Conservation (phyloP, 2,888 invertebrate species). For the Dichetophora obliterata region DNA sequence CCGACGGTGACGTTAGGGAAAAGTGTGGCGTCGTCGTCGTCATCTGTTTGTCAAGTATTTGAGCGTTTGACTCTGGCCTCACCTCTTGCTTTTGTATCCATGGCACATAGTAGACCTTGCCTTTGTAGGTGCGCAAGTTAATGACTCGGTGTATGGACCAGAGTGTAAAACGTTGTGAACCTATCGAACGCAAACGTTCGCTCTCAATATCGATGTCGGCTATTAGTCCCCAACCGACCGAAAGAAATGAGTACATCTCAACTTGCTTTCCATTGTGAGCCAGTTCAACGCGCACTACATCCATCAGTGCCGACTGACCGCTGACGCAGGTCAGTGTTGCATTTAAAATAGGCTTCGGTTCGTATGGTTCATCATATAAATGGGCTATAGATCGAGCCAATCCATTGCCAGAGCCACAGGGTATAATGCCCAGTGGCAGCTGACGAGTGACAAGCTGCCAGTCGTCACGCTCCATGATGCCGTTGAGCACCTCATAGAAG, state of each 20-base stretch:
- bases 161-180: conserved; percentile 90
- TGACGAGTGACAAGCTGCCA: conserved; percentile 85
- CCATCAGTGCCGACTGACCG: conserved; percentile 82
- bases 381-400: conserved; percentile 88
- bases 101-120: conserved; percentile 86
- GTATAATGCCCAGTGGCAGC: conserved; percentile 89
- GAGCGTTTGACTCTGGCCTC: not conserved
- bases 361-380: conserved; percentile 84
- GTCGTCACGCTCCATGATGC: conserved; percentile 90
- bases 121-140: conserved; percentile 86
- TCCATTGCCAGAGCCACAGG: conserved; percentile 98
- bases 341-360: conserved; percentile 82
- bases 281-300: conserved; percentile 88
- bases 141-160: conserved; percentile 90
- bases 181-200: conserved; percentile 89
- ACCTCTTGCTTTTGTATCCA: conserved; percentile 33
- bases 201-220: conserved; percentile 99
- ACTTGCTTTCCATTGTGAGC: conserved; percentile 66
- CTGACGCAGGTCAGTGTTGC: conserved; percentile 84
- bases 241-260: conserved; percentile 91
- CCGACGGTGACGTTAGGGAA: not conserved
- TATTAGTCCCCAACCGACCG: conserved; percentile 95
- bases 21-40: not conserved
- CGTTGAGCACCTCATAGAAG: conserved; percentile 87
- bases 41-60: not conserved